Evolutionary conservation across 2,888 invertebrate genomes (phyloP), one percentile per base, ranked within the genome.

Genomic region (Ennomos quercinarius): DNA sequence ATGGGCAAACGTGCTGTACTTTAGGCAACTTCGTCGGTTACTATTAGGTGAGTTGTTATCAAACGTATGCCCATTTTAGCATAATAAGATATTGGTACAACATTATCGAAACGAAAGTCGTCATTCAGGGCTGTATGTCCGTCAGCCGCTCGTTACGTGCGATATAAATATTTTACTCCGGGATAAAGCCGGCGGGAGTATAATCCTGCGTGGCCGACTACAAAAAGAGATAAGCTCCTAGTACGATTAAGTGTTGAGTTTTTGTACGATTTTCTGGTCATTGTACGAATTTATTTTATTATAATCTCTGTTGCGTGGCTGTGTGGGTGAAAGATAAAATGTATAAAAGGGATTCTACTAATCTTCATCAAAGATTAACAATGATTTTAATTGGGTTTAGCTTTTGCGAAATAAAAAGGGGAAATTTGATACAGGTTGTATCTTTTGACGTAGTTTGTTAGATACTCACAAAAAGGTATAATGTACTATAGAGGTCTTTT

Each of bases 121-220:
- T 62, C 60, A 47, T 49, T 47, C 57, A 52, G 41, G 40, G 44
- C 61, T 60, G 67, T 70, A 67, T 67, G 61, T 66, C 45, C 55
- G 62, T 49, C 45, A 42, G 57, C 42, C 59, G 63, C 79, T 80
- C 77, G 82, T 83, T 82, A 81, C 66, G 76, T 72, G 60, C 78
- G 79, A 78, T 81, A 86, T 84, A 84, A 84, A 87, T 84, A 84
- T 86, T 86, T 87, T 81, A 85, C 81, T 73, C 74, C 67, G 57
- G 79, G 83, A 81, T 85, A 79, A 82, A 78, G 66, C 71, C 70
- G 70, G 53, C 68, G 67, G 47, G 57, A 52, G 71, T 69, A 74
- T 83, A 83, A 85, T 81, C 81, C 81, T 67, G 71, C 60, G 65
- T 74, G 80, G 78, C 80, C 73, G 75, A 67, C 66, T 76, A 81